Base-by-base conservation (phyloP, 35 echinoderm and acorn worm genomes). In the Eucidaris tribuloides region DNA sequence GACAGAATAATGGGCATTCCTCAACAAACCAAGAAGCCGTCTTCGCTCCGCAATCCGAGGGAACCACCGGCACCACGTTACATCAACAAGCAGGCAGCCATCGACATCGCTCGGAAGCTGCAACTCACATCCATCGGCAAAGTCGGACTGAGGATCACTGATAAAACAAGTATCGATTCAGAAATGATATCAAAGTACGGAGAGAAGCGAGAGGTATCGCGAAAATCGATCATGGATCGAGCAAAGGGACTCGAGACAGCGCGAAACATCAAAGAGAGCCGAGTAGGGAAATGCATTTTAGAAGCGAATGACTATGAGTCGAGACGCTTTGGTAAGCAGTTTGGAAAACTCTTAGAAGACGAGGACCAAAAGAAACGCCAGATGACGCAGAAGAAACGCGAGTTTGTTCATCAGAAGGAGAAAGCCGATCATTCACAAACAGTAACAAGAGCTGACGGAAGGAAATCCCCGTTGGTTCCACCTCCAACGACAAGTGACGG, bases 211-310 rank as follows among this genome's bases (percentile, higher is more conserved):
- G 68, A 57, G 25, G 33, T 92, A 1, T 84, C 93, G 20, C 65
- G 89, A 46, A 83, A 81, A 46, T 56, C 83, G 11, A 58, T 96
- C 30, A 50, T 96, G 11, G 93, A 96, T 40, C 86, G 80, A 22
- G 80, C 22, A 14, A 97, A 86, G 71, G 94, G 94, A 0, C 31
- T 92, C 24, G 79, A 89, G 70, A 97, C 84, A 9, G 94, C 94
- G 7, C 66, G 50, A 52, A 80, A 93, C 52, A 88, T 91, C 15
- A 88, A 86, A 41, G 91, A 90, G 52, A 93, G 90, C 39, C 90
- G 90, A 0, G 91, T 90, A 41, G 95, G 95, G 0, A 92, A 90
- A 64, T 98, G 95, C 46, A 92, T 98, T n/a, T 36, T 98, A 33
- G 85, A 78, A 9, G 33, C 86, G 5, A 98, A 98, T 81, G 86